Base-by-base conservation (phyloP, 2,113 vertebrate species). In the Pteronura brasiliensis region DNA sequence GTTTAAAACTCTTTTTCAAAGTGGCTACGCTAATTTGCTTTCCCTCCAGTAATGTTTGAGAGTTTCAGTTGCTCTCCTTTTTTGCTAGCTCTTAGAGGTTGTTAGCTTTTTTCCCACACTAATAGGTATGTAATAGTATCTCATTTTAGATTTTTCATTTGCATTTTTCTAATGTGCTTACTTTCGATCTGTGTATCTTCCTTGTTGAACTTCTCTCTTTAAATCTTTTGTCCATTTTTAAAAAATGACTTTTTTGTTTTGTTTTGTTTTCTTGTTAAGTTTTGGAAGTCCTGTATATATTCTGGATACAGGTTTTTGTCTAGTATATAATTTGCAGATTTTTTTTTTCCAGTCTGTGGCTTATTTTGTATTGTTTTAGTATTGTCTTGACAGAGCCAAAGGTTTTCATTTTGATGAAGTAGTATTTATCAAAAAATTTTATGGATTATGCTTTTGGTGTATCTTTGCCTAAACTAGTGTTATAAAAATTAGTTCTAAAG, bases 401-500 rank as follows among this genome's bases (percentile, higher is more conserved):
- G 11, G 18, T 86, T 93, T 81, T 84, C 18, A 59, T 49, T 93
- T 76, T 81, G 34, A 76, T 86, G 39, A 93, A 57, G 59, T 82
- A 15, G 3, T 20, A 10, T 71, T 65, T 49, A 57, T 88, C 25
- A 85, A 92, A 83, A 84, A 21, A 74, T 29, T 83, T 59, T 84
- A 67, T 74, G 47, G 65, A 67, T 42, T 55, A 76, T 88, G 29
- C 27, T 95, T 92, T 79, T 93, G 52, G 21, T 81, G 2, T 84
- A 59, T 81, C 20, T 96, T 87, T 97, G 55, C 34, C 61, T 65
- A 93, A 91, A 87, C 6, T 34, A n/a, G 21, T 79, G 71, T 84
- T 95, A 83, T 20, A 88, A 42, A 86, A 15, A 27, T 39, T 81
- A 57, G 94, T 81, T 29, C 23, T 67, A 63, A 3, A 61, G 25